Conservation (phyloP, 2,113 vertebrate species). For the Phalacrocorax carbo region DNA sequence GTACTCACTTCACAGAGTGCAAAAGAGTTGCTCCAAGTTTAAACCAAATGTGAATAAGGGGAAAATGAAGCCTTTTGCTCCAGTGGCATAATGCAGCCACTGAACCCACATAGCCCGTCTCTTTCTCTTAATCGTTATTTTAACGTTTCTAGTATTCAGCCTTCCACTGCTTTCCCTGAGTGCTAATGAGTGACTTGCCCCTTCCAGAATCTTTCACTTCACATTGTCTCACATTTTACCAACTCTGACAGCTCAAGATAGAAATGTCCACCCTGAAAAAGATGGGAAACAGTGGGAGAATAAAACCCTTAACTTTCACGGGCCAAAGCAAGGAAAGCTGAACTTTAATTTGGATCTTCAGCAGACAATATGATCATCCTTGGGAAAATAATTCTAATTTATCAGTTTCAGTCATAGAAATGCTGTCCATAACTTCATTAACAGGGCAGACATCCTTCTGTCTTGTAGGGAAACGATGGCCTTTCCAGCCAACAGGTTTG, state of each 20-base stretch:
- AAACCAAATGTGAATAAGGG: conserved; percentile 21
- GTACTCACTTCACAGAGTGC: conserved; percentile 35
- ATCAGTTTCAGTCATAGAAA: not conserved
- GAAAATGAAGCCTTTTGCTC: conserved; percentile 11
- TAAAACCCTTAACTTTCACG: not conserved
- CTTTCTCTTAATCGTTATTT: not conserved
- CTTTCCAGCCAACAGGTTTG: not conserved
- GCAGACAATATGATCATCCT: not conserved
- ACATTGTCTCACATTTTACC: not conserved
- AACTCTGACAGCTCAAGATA: not conserved
- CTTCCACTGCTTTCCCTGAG: not conserved
- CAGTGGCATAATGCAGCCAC: not conserved
- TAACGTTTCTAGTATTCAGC: not conserved
- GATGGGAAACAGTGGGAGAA: not conserved
- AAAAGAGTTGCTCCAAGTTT: not conserved
- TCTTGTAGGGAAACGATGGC: not conserved
- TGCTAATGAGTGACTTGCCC: not conserved
- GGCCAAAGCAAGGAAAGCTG: not conserved
- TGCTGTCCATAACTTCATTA: not conserved
- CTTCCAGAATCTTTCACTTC: not conserved
- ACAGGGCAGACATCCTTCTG: not conserved
- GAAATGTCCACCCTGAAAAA: not conserved
- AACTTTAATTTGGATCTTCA: not conserved
- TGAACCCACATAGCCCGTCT: not conserved
- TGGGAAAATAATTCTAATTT: not conserved